Conservation (phyloP, 92 coral and sea anemone genomes). For the Actinernus sp. region DNA sequence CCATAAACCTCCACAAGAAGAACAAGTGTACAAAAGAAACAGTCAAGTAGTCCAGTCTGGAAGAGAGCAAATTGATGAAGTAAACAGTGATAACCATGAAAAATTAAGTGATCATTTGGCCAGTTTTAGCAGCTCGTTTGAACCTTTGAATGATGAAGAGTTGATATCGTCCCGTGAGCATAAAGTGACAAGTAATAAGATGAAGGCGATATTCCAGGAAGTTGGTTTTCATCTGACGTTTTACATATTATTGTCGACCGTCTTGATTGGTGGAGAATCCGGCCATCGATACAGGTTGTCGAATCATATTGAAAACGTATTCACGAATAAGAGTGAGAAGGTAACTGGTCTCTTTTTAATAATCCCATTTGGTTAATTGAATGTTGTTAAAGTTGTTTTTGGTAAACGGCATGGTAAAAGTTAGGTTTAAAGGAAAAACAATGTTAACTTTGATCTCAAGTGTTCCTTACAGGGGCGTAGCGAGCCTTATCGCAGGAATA, state of each 20-base stretch:
- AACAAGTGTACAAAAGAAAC: background rate
- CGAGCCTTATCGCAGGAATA: too few species aligned
- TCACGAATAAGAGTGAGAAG: constrained; percentile 42
- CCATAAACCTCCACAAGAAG: constrained; percentile 82
- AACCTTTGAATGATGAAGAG: background rate
- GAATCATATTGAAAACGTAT: constrained; percentile 51
- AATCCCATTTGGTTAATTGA: too few species aligned
- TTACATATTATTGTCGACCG: constrained; percentile 38
- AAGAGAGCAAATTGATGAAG: background rate
- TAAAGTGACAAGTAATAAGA: constrained; percentile 15
- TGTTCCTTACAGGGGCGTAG: too few species aligned
- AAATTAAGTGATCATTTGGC: background rate
- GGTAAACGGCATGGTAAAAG: too few species aligned
- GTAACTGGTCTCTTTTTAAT: too few species aligned
- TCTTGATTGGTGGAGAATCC: constrained; percentile 54
- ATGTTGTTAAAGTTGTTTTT: too few species aligned
- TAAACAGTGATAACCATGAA: background rate
- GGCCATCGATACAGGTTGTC: constrained; percentile 30
- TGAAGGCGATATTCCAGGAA: constrained; percentile 38
- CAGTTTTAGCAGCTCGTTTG: too few species aligned
- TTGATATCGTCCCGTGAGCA: constrained; percentile 14
- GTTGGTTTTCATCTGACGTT: constrained; percentile 37
- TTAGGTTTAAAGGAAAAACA: too few species aligned
- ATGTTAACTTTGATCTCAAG: too few species aligned
- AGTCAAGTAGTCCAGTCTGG: constrained; percentile 1